Evolutionary conservation across 2,113 vertebrate genomes (phyloP).

Genomic region (Bostrychus sinensis): DNA sequence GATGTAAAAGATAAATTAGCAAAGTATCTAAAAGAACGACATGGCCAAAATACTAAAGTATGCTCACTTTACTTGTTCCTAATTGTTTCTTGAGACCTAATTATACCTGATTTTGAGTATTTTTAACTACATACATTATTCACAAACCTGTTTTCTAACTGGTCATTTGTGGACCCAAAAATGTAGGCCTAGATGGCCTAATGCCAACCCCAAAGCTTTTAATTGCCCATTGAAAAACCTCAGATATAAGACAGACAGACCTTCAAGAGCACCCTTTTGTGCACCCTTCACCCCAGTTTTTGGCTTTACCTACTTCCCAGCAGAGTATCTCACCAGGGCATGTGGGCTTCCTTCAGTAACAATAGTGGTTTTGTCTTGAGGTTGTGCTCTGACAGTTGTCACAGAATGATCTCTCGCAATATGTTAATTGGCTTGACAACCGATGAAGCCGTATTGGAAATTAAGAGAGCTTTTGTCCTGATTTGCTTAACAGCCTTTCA

Average conservation of each 20-base stretch:
- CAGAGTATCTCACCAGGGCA: slow-evolving; percentile 49
- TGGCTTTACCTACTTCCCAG: slow-evolving; percentile 39
- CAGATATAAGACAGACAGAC: slow-evolving; percentile 9
- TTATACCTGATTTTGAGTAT: not conserved
- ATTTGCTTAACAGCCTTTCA: slow-evolving; percentile 66
- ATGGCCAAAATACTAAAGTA: not conserved
- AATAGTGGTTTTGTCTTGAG: slow-evolving; percentile 71
- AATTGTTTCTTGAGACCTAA: not conserved
- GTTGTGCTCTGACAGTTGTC: slow-evolving; percentile 74
- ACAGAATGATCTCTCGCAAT: slow-evolving; percentile 70
- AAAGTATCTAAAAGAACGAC: not conserved
- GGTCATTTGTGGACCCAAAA: not conserved
- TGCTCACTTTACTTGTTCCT: not conserved
- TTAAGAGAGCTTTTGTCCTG: slow-evolving; percentile 72
- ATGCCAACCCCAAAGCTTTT: slow-evolving; percentile 7
- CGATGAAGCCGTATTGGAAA: slow-evolving; percentile 70
- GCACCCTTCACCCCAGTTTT: slow-evolving; percentile 25
- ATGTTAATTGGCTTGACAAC: slow-evolving; percentile 76
- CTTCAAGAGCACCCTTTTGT: slow-evolving; percentile 9
- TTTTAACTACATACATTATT: not conserved
- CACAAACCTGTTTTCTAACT: not conserved
- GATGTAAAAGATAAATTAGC: too few relatives aligned
- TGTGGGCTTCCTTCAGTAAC: slow-evolving; percentile 62
- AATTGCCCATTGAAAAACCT: slow-evolving; percentile 4
- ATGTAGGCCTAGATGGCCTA: not conserved